Conservation (phyloP, 2,888 invertebrate species). For the Drosophila incognita region DNA sequence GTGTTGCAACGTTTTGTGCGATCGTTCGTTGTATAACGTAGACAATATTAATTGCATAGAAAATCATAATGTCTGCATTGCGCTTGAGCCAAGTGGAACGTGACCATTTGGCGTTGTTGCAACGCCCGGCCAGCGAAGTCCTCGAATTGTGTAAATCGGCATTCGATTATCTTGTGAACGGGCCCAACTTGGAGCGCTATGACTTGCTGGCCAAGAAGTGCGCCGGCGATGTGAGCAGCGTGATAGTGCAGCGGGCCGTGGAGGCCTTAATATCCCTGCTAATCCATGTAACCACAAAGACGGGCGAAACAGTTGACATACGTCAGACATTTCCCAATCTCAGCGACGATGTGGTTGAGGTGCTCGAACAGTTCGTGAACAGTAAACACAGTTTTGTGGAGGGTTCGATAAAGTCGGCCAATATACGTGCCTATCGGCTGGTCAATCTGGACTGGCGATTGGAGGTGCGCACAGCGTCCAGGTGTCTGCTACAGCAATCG, state of each 20-base stretch:
- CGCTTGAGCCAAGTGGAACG: slow-evolving; percentile 86
- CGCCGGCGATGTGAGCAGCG: slow-evolving; percentile 76
- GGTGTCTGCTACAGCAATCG: slow-evolving; percentile 87
- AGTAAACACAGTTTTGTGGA: slow-evolving; percentile 83
- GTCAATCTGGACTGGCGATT: slow-evolving; percentile 89
- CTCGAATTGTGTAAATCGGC: slow-evolving; percentile 88
- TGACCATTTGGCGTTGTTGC: slow-evolving; percentile 86
- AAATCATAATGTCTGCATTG: slow-evolving; percentile 57
- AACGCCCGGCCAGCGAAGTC: slow-evolving; percentile 87
- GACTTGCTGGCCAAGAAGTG: slow-evolving; percentile 85
- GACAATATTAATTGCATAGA: background rate
- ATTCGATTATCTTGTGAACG: slow-evolving; percentile 87
- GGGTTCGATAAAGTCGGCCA: slow-evolving; percentile 83
- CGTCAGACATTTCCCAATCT: slow-evolving; percentile 70
- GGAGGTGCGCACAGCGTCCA: slow-evolving; percentile 88
- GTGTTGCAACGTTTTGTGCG: slow-evolving; percentile 40
- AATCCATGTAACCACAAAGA: slow-evolving; percentile 89
- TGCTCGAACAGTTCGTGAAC: slow-evolving; percentile 82
- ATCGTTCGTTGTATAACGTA: background rate
- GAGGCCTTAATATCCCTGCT: slow-evolving; percentile 91
- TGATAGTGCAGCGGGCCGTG: slow-evolving; percentile 86
- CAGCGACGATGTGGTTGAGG: slow-evolving; percentile 75
- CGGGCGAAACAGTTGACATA: slow-evolving; percentile 78
- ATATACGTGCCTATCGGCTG: slow-evolving; percentile 81
- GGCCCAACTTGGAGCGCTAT: slow-evolving; percentile 87